A percentile compares a stretch with the other conserved stretches of the same genome.
These are phyloP conservation scores for Enoplosus armatus DNA, from an alignment of 2,797 vertebrate genomes.

Conservation along the genomic window DNA sequence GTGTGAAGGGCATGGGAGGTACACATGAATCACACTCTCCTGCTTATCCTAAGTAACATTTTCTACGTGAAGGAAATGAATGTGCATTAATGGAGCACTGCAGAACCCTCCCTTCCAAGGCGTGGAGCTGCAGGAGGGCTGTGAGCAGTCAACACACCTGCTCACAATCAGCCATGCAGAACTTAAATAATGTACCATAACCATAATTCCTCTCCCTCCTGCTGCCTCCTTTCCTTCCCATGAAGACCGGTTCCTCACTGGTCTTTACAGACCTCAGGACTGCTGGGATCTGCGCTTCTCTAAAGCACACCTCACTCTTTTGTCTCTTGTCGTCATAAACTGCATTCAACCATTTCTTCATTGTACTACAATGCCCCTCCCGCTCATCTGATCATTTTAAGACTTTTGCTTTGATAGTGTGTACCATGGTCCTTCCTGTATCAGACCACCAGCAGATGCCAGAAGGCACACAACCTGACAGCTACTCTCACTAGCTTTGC, in stretches of 20 bases:
- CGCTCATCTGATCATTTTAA: constrained; percentile 15
- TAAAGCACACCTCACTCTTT: not conserved
- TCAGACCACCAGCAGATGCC: constrained; percentile 35
- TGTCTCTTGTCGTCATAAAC: not conserved
- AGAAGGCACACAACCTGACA: constrained; percentile 62
- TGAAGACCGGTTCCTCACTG: not conserved
- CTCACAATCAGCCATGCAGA: constrained; percentile 24
- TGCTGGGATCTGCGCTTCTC: constrained; percentile 4
- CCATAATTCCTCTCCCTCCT: constrained; percentile 1
- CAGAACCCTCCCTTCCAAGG: not conserved
- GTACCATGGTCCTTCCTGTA: constrained; percentile 4
- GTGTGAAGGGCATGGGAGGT: constrained; percentile 49
- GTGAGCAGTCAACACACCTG: constrained; percentile 33
- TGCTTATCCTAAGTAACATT: constrained; percentile 40
- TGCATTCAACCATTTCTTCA: not conserved
- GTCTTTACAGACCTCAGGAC: not conserved
- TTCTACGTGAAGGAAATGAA: constrained; percentile 44
- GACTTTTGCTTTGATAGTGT: constrained; percentile 11
- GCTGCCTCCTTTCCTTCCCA: not conserved
- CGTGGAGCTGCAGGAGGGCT: constrained; percentile 20
- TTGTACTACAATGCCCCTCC: not conserved
- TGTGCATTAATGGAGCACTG: constrained; percentile 23
- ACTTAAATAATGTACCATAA: constrained; percentile 14
- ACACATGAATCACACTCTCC: constrained; percentile 36
- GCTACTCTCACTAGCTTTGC: constrained; percentile 55